phyloP scores from a whole-genome alignment of 2,888 invertebrate species.

The Syritta pipiens region DNA sequence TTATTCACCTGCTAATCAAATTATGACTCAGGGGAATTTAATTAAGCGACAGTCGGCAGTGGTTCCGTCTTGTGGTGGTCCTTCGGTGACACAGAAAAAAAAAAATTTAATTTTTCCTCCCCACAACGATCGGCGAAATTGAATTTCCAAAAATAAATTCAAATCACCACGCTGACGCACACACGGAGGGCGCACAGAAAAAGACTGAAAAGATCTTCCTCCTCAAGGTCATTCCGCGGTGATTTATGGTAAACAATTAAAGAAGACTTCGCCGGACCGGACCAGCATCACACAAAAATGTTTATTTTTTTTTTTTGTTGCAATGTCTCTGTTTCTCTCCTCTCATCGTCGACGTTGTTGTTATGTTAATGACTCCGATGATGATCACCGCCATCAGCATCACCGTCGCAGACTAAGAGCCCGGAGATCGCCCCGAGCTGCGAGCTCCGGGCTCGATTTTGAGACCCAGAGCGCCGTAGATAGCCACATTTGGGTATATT shows the following conservation, averaged over 20 bases:
- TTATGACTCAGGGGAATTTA: slow-evolving; percentile 26
- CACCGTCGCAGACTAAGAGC: background rate
- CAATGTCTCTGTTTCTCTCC: slow-evolving; percentile 21
- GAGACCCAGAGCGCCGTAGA: slow-evolving; percentile 18
- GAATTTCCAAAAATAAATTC: slow-evolving; percentile 38
- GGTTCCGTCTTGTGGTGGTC: too few relatives aligned
- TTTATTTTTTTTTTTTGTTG: slow-evolving; percentile 7
- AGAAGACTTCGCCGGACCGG: too few relatives aligned
- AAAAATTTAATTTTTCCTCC: too few relatives aligned
- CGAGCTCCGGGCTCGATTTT: too few relatives aligned
- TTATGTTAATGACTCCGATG: slow-evolving; percentile 55
- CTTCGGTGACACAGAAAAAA: too few relatives aligned
- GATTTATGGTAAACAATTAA: slow-evolving; percentile 59
- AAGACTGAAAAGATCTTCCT: slow-evolving; percentile 14
- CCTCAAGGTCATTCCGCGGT: slow-evolving; percentile 61
- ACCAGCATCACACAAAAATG: slow-evolving; percentile 1
- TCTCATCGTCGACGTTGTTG: too few relatives aligned
- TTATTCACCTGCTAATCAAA: slow-evolving; percentile 25
- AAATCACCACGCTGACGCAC: background rate
- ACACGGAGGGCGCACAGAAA: background rate
- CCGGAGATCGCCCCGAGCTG: too few relatives aligned
- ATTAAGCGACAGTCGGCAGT: slow-evolving; percentile 2
- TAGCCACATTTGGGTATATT: slow-evolving; percentile 14
- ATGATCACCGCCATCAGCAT: slow-evolving; percentile 19
- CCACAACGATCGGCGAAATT: too few relatives aligned